phyloP scores from a whole-genome alignment of 2,797 vertebrate genomes.

The Zenarchopterus dispar region DNA sequence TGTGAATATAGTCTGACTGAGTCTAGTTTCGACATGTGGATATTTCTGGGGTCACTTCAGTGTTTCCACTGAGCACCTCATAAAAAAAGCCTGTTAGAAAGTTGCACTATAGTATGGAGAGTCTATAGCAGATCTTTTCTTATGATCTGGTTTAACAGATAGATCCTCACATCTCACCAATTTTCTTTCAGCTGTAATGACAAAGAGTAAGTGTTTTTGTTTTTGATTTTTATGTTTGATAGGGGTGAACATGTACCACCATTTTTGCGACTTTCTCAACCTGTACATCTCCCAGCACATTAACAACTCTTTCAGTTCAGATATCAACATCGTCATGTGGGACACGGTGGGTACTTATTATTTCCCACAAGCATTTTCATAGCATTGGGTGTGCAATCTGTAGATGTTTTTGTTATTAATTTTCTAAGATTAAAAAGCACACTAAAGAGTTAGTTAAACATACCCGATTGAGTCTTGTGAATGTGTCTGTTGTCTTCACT shows the following conservation, averaged over 20 bases:
- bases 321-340: constrained; percentile 96
- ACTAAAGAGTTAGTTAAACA: too few relatives aligned
- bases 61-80: background rate
- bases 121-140: background rate
- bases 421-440: too few relatives aligned
- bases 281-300: constrained; percentile 96
- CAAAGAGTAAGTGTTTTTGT: background rate
- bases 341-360: constrained; percentile 89
- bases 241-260: constrained; percentile 99
- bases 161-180: background rate
- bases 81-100: background rate
- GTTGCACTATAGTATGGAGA: background rate
- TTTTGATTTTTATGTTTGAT: constrained; percentile 35
- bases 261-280: constrained; percentile 98
- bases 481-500: too few relatives aligned
- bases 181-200: background rate
- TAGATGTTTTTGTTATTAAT: background rate
- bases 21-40: too few relatives aligned
- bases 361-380: background rate
- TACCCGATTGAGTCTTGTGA: too few relatives aligned
- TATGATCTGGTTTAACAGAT: background rate
- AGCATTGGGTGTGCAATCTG: background rate
- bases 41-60: background rate
- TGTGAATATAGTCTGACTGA: too few relatives aligned
- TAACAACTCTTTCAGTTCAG: constrained; percentile 93